Conservation (phyloP, 2,888 invertebrate species). For the Drosophila picticornis region DNA sequence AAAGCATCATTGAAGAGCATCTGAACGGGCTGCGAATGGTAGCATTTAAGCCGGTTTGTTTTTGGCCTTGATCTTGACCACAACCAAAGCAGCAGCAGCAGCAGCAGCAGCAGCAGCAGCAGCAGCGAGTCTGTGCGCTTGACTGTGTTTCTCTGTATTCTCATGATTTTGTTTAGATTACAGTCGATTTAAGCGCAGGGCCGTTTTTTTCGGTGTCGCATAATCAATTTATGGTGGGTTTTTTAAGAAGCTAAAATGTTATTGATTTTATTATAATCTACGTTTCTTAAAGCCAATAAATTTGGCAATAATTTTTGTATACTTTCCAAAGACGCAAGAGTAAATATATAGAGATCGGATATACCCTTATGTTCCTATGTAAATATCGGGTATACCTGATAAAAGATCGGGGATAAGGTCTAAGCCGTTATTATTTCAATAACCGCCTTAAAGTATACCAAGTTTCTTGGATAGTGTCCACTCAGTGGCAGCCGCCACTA, state of each 20-base stretch:
- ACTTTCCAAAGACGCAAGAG: neutral
- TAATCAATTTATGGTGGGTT: slow-evolving; percentile 21
- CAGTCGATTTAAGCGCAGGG: slow-evolving; percentile 50
- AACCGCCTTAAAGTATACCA: slow-evolving; percentile 52
- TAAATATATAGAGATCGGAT: neutral
- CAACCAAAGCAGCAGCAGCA: slow-evolving; percentile 31
- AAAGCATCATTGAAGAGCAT: slow-evolving; percentile 52
- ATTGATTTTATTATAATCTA: neutral
- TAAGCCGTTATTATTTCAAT: slow-evolving; percentile 4
- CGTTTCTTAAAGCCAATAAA: neutral
- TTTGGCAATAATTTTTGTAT: neutral
- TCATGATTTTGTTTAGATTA: slow-evolving; percentile 16
- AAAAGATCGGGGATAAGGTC: neutral
- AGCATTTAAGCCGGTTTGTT: slow-evolving; percentile 65
- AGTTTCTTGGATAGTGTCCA: neutral
- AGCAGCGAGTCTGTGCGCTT: slow-evolving; percentile 4
- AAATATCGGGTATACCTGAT: neutral
- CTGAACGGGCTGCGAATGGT: slow-evolving; percentile 56
- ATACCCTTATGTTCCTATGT: neutral
- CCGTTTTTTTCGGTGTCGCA: slow-evolving; percentile 28
- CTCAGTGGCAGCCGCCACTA: neutral
- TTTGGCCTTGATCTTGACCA: slow-evolving; percentile 82
- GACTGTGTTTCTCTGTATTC: slow-evolving; percentile 9
- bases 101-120: slow-evolving; percentile 12
- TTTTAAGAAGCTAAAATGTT: neutral